A percentile compares a stretch with the other conserved stretches of the same genome.
Conservation (phyloP, 2,113 vertebrate genomes). For the Sceloporus tristichus region DNA sequence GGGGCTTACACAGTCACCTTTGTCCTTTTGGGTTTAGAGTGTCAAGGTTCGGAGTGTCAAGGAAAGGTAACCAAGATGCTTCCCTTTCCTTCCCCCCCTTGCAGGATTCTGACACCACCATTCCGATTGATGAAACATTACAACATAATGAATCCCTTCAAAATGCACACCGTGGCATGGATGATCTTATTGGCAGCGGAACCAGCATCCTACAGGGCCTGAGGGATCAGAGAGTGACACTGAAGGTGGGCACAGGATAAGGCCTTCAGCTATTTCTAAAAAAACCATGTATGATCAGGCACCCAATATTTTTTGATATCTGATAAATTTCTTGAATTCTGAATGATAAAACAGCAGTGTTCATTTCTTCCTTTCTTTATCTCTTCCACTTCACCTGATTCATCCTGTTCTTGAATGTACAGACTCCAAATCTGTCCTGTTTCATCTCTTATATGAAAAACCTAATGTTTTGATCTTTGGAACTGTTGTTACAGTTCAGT, state of each 20-base stretch:
- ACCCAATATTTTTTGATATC: neutral
- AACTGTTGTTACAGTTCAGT: neutral
- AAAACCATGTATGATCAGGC: neutral
- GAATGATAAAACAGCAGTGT: neutral
- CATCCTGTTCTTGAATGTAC: neutral
- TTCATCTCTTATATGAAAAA: no score
- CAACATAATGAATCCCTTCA: constrained; percentile 92
- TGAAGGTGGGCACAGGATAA: constrained; percentile 87
- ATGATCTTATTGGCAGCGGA: constrained; percentile 95
- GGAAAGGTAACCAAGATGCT: constrained; percentile 71
- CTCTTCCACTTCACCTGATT: no score
- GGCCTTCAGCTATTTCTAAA: neutral
- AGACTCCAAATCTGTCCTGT: neutral
- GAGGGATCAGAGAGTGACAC: constrained; percentile 91
- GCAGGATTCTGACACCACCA: constrained; percentile 95
- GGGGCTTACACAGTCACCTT: constrained; percentile 34
- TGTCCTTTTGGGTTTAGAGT: constrained; percentile 20
- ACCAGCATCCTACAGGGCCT: constrained; percentile 91
- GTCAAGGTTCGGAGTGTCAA: constrained; percentile 15
- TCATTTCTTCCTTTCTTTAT: neutral
- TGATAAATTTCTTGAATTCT: neutral
- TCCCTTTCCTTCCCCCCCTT: constrained; percentile 73
- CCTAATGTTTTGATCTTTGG: neutral
- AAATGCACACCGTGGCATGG: constrained; percentile 92
- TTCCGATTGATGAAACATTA: constrained; percentile 95